Conservation (phyloP, 1,140 invertebrate genomes). For the Drosophila santomea region DNA sequence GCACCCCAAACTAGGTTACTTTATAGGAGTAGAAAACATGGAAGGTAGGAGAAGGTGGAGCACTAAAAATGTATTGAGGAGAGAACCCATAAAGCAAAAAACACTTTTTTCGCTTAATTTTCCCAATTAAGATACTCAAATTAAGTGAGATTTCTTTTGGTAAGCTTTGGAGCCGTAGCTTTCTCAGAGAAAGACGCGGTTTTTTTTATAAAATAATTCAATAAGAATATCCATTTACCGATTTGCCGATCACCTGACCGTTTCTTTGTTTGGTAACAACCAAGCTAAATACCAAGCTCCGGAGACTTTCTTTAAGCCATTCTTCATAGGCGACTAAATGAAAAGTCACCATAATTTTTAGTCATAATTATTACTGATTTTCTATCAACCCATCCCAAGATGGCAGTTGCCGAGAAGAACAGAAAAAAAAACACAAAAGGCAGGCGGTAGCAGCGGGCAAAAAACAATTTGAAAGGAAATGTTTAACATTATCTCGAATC, state of each 20-base stretch:
- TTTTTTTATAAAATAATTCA: background rate
- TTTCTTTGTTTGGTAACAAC: background rate
- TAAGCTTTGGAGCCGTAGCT: background rate
- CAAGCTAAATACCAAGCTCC: background rate
- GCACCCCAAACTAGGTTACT: background rate
- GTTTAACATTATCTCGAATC: conserved; percentile 76
- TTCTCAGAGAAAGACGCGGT: background rate
- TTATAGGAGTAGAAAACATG: background rate
- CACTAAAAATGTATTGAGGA: too few relatives aligned
- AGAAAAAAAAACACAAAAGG: conserved; percentile 1
- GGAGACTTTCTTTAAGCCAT: conserved; percentile 24
- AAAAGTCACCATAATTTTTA: conserved; percentile 45
- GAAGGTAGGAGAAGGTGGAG: background rate
- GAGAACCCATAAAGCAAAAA: too few relatives aligned
- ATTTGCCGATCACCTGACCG: background rate
- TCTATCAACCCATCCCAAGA: conserved; percentile 47
- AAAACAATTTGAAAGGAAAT: conserved; percentile 78
- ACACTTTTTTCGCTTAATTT: too few relatives aligned
- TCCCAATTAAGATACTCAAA: too few relatives aligned
- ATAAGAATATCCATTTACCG: background rate
- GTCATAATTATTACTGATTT: conserved; percentile 55
- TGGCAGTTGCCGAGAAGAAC: conserved; percentile 32
- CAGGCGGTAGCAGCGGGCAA: conserved; percentile 28
- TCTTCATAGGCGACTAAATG: conserved; percentile 17
- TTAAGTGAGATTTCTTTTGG: background rate